These are phyloP conservation scores for Brenthis ino DNA, from an alignment of 2,888 invertebrate genomes.

Conservation along the genomic window DNA sequence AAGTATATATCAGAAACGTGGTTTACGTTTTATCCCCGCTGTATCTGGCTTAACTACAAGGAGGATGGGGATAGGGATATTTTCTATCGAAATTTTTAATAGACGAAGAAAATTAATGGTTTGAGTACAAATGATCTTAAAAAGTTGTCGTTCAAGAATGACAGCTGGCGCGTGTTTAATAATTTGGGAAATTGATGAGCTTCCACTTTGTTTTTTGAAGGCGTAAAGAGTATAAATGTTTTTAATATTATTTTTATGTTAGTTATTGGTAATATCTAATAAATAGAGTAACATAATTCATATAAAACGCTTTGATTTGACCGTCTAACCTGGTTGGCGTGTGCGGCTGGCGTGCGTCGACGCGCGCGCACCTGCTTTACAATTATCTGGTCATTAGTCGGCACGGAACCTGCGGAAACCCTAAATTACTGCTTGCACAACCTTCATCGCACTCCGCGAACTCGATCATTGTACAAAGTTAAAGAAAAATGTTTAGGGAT, in stretches of 20 bases:
- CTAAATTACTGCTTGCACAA: slow-evolving; percentile 56
- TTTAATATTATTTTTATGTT: too few species aligned
- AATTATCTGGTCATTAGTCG: slow-evolving; percentile 72
- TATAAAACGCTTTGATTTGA: slow-evolving; percentile 23
- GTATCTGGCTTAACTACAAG: too few species aligned
- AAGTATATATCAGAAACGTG: too few species aligned
- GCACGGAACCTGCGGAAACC: slow-evolving; percentile 57
- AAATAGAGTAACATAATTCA: not conserved
- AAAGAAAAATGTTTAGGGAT: slow-evolving; percentile 33
- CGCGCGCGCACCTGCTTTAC: slow-evolving; percentile 66
- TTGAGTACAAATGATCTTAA: slow-evolving; percentile 26
- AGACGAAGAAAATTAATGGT: not conserved
- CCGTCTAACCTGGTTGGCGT: slow-evolving; percentile 54
- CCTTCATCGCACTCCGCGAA: slow-evolving; percentile 45
- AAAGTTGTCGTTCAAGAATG: slow-evolving; percentile 42
- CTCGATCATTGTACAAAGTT: slow-evolving; percentile 36
- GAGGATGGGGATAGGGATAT: too few species aligned
- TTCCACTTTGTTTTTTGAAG: not conserved
- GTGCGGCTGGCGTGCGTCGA: slow-evolving; percentile 68
- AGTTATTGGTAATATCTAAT: not conserved
- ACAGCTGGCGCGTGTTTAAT: slow-evolving; percentile 47
- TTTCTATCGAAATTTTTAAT: too few species aligned
- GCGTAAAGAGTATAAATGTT: too few species aligned
- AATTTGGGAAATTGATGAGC: slow-evolving; percentile 43
- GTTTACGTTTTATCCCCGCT: too few species aligned